Evolutionary conservation across 2,888 invertebrate genomes (phyloP).

Genomic region (Sarcophaga carnaria): DNA sequence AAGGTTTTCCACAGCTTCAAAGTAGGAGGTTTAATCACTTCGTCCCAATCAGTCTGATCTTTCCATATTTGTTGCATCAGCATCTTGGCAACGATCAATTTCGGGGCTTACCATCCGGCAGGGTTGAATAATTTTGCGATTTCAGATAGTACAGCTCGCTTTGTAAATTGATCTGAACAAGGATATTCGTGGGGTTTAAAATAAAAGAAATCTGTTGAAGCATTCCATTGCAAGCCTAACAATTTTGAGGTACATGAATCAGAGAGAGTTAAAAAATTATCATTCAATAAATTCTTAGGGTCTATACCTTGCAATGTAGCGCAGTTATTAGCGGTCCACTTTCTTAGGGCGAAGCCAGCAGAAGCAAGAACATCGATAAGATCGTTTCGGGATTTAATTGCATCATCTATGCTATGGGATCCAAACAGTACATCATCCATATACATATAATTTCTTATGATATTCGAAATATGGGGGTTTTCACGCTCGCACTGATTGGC

Average conservation of each 20-base stretch:
- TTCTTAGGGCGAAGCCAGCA: not conserved
- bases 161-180: not conserved
- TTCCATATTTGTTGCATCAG: not conserved
- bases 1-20: not conserved
- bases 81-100: not conserved
- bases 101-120: too few species aligned
- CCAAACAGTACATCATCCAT: too few species aligned
- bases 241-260: not conserved
- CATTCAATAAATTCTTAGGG: not conserved
- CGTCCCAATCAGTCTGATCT: slow-evolving; percentile 6
- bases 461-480: not conserved
- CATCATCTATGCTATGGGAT: not conserved
- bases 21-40: not conserved
- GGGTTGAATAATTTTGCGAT: not conserved
- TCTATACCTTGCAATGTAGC: too few species aligned
- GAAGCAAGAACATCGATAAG: not conserved
- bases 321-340: not conserved
- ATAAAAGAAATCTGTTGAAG: not conserved
- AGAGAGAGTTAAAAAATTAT: not conserved
- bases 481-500: not conserved
- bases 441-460: not conserved
- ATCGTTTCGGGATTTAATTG: not conserved
- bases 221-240: slow-evolving; percentile 1
- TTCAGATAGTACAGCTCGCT: not conserved
- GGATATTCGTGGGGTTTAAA: not conserved